phyloP scores from a whole-genome alignment of 2,888 invertebrate species.

The Yponomeuta plumbellus region DNA sequence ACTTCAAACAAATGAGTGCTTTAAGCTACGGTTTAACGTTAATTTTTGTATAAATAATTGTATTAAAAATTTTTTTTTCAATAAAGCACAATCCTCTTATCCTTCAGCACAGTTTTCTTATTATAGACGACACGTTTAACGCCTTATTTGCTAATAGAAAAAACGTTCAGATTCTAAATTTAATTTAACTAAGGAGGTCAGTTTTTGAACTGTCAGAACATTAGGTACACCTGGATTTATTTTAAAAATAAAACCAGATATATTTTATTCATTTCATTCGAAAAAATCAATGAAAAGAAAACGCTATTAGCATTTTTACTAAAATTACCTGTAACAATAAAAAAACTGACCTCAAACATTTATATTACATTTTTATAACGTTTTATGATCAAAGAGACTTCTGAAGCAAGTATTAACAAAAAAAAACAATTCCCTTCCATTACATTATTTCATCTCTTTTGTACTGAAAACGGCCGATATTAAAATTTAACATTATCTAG shows the following conservation, averaged over 20 bases:
- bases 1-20: neutral
- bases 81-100: neutral
- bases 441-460: slow-evolving; percentile 36
- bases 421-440: neutral
- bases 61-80: neutral
- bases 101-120: neutral
- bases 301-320: no score
- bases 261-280: no score
- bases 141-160: neutral
- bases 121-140: neutral
- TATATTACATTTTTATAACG: neutral
- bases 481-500: neutral
- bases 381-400: neutral
- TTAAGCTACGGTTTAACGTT: neutral
- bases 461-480: slow-evolving; percentile 64
- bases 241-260: no score
- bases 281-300: no score
- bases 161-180: neutral
- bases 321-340: neutral
- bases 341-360: neutral
- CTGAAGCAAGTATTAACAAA: neutral
- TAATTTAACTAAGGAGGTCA: neutral
- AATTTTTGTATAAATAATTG: neutral
- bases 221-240: neutral
- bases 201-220: neutral